Evolutionary conservation across 1,140 invertebrate genomes (phyloP).

Genomic region (Branchinecta lynchi): DNA sequence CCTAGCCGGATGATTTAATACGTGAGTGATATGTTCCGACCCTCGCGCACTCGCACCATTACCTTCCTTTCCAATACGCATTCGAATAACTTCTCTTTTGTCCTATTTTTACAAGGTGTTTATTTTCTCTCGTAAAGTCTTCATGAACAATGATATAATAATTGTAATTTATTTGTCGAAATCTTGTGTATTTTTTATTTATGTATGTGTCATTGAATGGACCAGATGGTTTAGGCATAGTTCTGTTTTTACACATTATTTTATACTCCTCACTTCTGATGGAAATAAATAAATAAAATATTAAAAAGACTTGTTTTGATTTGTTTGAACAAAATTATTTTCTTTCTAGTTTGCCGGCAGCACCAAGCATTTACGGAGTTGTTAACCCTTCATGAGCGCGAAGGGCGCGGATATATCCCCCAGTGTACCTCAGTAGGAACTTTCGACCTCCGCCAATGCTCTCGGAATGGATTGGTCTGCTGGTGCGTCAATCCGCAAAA

Average conservation of each 20-base stretch:
- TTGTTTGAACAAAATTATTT: slow-evolving; percentile 19
- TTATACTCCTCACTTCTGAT: too few species aligned
- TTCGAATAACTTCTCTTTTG: not conserved
- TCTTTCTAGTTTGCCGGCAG: slow-evolving; percentile 43
- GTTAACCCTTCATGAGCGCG: slow-evolving; percentile 53
- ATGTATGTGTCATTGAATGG: too few species aligned
- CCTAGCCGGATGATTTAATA: too few species aligned
- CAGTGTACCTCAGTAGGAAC: slow-evolving; percentile 51
- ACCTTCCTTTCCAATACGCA: slow-evolving; percentile 12
- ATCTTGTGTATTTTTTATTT: too few species aligned
- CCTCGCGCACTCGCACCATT: not conserved
- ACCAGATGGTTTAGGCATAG: too few species aligned
- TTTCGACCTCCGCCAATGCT: slow-evolving; percentile 56
- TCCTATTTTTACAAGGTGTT: not conserved
- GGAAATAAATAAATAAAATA: too few species aligned
- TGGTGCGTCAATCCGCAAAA: slow-evolving; percentile 60
- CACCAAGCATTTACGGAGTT: slow-evolving; percentile 58
- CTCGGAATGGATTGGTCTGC: slow-evolving; percentile 58
- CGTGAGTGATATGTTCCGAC: too few species aligned
- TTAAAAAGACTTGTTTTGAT: slow-evolving; percentile 1
- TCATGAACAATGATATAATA: too few species aligned
- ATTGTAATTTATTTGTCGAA: too few species aligned
- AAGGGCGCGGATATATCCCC: slow-evolving; percentile 58
- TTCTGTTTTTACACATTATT: too few species aligned
- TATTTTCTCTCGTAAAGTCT: too few species aligned